Conservation (phyloP, 2,888 invertebrate genomes). For the Seira sanloemensis region DNA sequence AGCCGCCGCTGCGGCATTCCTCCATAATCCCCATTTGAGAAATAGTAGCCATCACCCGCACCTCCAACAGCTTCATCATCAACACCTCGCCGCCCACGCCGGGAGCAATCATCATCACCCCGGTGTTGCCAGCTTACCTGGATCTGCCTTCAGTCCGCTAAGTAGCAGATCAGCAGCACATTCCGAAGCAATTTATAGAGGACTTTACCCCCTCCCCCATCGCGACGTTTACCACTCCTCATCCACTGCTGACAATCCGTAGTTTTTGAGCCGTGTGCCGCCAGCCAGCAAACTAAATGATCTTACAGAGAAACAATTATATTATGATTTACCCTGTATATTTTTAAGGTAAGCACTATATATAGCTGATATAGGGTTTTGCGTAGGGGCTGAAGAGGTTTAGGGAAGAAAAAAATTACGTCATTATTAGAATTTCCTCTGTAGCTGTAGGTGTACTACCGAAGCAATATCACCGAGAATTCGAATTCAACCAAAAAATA, state of each 20-base stretch:
- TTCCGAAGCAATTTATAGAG: constrained; percentile 73
- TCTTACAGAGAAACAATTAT: not conserved
- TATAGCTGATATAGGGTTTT: too few species aligned
- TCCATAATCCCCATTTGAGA: constrained; percentile 74
- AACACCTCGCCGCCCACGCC: too few species aligned
- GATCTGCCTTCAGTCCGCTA: constrained; percentile 73
- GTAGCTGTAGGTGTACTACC: too few species aligned
- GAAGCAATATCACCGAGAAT: too few species aligned
- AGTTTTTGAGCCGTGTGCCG: constrained; percentile 31
- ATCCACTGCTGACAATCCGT: constrained; percentile 73
- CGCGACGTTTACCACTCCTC: constrained; percentile 70
- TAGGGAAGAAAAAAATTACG: too few species aligned
- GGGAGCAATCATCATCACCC: constrained; percentile 52
- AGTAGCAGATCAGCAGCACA: constrained; percentile 71
- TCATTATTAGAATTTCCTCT: too few species aligned
- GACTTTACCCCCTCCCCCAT: constrained; percentile 72
- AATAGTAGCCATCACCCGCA: constrained; percentile 63
- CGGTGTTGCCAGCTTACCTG: constrained; percentile 64
- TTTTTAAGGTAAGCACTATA: too few species aligned
- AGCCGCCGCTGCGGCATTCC: constrained; percentile 74
- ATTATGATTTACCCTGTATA: too few species aligned
- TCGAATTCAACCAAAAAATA: too few species aligned
- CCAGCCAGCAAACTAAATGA: not conserved
- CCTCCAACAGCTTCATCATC: constrained; percentile 44
- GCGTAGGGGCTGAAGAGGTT: too few species aligned